Evolutionary conservation across 1,140 invertebrate species (phyloP), one percentile per base, ranked within the genome.

Genomic region (Meloidogyne hapla): DNA sequence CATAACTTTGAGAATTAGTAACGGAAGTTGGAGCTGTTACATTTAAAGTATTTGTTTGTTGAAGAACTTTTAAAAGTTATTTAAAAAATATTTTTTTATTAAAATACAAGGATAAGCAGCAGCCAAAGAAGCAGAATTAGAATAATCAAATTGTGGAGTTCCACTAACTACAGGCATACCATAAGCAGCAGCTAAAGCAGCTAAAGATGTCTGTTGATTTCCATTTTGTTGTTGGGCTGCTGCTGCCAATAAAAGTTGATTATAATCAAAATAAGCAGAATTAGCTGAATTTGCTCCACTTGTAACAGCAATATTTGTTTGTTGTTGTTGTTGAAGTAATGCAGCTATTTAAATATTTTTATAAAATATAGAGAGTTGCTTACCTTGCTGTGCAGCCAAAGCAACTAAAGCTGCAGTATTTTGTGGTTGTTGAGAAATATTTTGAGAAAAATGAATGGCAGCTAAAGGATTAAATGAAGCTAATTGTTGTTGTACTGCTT

Each of bases 371-470:
- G n/a, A n/a, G 26, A 69, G 15, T 3, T 33, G 26, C 15, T 66
- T 42, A 73, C 71, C 71, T 64, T 73, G 71, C 13, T 73, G 71
- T 63, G 71, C 71, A 23, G 71, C 71, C 21, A 73, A 40, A 63
- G 71, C 71, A 61, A 64, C 71, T 12, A 73, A 61, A 13, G 71
- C 56, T 6, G 48, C 48, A n/a, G 48, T 56, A 56, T 73, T 73
- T 12, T 61, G 71, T 38, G 61, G 71, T 23, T 61, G 56, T 12
- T 73, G 71, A 15, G 42, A 63, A 61, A 33, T 64, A 38, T 25
- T 64, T 38, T 40, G 56, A 64, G 45, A 40, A 25, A 73, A 64
- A 12, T 73, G 71, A 8, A 64, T 38, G 18, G 71, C 71, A 73
- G 56, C 71, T 12, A 73, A 21, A 21, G 71, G 71, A n/a, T 73